These are phyloP conservation scores for Calameuta idolon DNA, from an alignment of 2,888 invertebrate species.

Conservation along the genomic window DNA sequence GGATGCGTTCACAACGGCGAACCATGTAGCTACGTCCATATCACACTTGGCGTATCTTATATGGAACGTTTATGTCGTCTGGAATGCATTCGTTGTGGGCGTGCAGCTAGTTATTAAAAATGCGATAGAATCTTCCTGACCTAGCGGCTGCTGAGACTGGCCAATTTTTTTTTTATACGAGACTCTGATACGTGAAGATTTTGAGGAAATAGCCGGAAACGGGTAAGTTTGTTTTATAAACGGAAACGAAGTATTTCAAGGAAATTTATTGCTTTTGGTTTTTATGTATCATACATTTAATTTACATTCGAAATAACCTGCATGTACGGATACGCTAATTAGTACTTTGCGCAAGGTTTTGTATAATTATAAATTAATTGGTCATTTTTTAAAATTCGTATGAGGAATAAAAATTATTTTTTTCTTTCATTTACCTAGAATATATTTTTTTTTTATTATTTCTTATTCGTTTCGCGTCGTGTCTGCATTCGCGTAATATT, in stretches of 20 bases:
- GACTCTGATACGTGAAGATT: background rate
- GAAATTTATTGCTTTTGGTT: background rate
- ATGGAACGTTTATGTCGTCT: conserved; percentile 47
- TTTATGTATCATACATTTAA: background rate
- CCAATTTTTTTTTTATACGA: conserved; percentile 13
- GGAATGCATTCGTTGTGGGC: conserved; percentile 49
- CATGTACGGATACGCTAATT: too few relatives aligned
- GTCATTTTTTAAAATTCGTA: background rate
- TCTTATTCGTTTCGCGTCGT: background rate
- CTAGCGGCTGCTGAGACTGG: conserved; percentile 11
- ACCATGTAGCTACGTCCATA: conserved; percentile 37
- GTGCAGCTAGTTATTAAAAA: conserved; percentile 51
- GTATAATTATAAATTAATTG: background rate
- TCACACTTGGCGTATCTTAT: conserved; percentile 45
- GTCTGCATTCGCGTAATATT: background rate
- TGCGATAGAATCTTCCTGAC: conserved; percentile 18
- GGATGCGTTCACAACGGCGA: conserved; percentile 31
- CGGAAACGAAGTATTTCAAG: background rate
- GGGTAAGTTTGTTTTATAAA: background rate
- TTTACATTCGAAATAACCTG: background rate
- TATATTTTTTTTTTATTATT: background rate
- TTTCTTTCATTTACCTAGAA: background rate
- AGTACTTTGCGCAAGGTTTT: background rate
- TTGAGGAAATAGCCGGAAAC: background rate
- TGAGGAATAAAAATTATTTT: background rate